Evolutionary conservation across 2,797 vertebrate genomes (phyloP), one percentile per base, ranked within the genome.

Genomic region (Enteromius argenteus): DNA sequence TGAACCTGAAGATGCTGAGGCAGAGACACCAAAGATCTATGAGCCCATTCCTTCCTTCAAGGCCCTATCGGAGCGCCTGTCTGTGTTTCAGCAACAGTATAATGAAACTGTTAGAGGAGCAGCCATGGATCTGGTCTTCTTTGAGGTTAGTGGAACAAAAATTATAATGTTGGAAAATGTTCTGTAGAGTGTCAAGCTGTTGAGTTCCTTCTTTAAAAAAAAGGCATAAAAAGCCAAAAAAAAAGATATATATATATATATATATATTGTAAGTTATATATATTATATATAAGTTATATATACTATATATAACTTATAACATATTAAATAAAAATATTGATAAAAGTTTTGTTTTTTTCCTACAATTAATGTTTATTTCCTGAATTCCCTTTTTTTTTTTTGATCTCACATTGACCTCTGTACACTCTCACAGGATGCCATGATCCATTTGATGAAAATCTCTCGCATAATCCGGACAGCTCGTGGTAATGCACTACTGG

Each of bases 51-150:
- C 93, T 0, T 96, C 95, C 6, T 92, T 96, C 88, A 92, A 95
- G 53, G 87, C 81, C 15, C 91, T 96, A 87, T 90, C 93, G 3
- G 94, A 95, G 85, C 94, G 94, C 14, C 91, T 97, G 79, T 86
- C 77, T 7, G 66, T 89, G 32, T 96, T 95, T 87, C 93, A 96
- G 90, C 93, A 93, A 49, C 96, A 96, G 85, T 96, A 96, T 90
- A 97, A 96, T 62, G 96, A 97, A 83, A 90, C 91, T 2, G 89
- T 93, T 85, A 94, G 95, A 89, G 95, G 96, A 81, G 90, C 94
- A 79, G 90, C 91, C 80, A 96, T 96, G 95, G 95, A 96, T 91
- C 93, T 97, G 82, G 96, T 97, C 44, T 97, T 97, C 91, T 97
- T 97, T 85, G 93, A 93, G 96, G 96, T 97, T 90, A 89, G 71